These are phyloP conservation scores for Chrysemys picta DNA, from an alignment of 2,113 vertebrate species.

Conservation along the genomic window DNA sequence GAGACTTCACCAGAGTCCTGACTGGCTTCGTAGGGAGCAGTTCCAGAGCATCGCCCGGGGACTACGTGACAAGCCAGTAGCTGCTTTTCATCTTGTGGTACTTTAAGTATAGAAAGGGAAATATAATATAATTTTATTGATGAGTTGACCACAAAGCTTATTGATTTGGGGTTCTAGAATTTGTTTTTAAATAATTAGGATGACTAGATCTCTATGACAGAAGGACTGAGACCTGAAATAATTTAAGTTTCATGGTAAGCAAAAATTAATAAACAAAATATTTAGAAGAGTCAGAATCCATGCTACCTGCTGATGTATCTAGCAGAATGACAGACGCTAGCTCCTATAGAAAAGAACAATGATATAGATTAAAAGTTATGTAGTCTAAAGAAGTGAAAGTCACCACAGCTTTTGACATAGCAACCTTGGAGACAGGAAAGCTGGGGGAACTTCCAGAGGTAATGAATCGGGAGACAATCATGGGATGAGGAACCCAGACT, in stretches of 20 bases:
- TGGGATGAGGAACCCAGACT: neutral
- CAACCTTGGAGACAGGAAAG: neutral
- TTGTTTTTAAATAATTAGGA: neutral
- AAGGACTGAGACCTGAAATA: neutral
- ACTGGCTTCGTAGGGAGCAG: too few relatives aligned
- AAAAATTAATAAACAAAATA: too few relatives aligned
- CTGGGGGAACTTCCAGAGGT: neutral
- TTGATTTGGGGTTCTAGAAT: neutral
- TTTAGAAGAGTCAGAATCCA: too few relatives aligned
- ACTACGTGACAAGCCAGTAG: neutral
- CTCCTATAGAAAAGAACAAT: neutral
- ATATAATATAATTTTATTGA: neutral
- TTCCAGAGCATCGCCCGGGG: too few relatives aligned
- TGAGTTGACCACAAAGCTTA: neutral
- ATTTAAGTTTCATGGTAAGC: too few relatives aligned
- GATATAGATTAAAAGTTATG: neutral
- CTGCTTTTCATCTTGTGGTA: constrained; percentile 48
- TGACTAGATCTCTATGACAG: neutral
- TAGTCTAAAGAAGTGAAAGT: neutral
- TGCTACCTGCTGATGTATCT: neutral
- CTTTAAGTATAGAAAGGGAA: neutral
- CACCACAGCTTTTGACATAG: neutral
- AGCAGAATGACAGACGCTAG: neutral
- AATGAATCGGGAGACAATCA: neutral
- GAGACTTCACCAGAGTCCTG: too few relatives aligned